Evolutionary conservation across 2,113 vertebrate species (phyloP).

Genomic region (Dolichallabes microphthalmus): DNA sequence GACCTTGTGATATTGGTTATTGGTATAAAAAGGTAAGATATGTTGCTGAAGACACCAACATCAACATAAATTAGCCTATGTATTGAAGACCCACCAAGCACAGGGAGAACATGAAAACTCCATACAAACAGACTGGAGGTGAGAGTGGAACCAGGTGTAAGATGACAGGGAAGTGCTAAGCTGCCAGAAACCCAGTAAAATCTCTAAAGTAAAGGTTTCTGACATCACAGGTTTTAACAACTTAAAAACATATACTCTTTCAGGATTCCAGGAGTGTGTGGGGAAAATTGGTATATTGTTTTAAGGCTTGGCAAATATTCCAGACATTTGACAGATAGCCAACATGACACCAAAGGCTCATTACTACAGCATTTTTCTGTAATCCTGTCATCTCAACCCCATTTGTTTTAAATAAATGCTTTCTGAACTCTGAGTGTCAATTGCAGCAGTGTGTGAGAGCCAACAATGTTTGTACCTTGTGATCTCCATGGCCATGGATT

Average conservation of each 20-base stretch:
- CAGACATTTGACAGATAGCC: constrained; percentile 41
- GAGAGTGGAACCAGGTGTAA: too few species aligned
- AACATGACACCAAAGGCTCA: constrained; percentile 39
- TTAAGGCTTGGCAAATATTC: constrained; percentile 34
- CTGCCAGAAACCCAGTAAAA: not conserved
- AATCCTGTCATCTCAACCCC: constrained; percentile 46
- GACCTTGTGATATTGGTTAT: too few species aligned
- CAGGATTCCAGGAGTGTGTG: not conserved
- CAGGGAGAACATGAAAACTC: too few species aligned
- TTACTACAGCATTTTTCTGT: constrained; percentile 32
- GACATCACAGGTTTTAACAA: not conserved
- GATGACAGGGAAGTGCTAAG: too few species aligned
- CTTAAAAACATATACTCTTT: not conserved
- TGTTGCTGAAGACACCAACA: too few species aligned
- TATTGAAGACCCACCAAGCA: too few species aligned
- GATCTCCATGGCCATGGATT: not conserved
- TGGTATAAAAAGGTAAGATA: too few species aligned
- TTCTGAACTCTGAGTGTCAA: not conserved
- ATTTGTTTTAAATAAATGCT: constrained; percentile 43
- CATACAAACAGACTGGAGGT: too few species aligned
- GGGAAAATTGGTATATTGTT: constrained; percentile 12
- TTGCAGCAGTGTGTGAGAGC: not conserved
- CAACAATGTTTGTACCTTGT: not conserved
- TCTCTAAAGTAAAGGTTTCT: not conserved
- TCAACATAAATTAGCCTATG: too few species aligned